Evolutionary conservation across 2,113 vertebrate species (phyloP).

Genomic region (Gracilinanus agilis): DNA sequence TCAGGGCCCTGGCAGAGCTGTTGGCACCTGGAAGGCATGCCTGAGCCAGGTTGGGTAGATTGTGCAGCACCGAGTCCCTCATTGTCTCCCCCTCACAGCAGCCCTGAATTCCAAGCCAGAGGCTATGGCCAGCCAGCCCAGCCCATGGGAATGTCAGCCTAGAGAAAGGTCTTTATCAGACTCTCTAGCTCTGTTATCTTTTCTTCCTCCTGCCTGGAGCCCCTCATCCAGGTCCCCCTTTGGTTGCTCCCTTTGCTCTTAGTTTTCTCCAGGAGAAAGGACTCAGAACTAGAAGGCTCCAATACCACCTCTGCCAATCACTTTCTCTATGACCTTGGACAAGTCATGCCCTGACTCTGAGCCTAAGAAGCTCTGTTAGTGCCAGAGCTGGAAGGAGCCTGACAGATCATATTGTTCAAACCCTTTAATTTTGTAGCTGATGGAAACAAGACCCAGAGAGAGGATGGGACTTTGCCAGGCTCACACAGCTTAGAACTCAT

Average conservation of each 20-base stretch:
- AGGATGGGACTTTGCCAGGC: neutral
- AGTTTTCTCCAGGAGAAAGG: neutral
- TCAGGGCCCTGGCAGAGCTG: neutral
- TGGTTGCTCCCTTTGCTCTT: neutral
- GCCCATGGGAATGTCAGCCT: neutral
- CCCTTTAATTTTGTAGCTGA: neutral
- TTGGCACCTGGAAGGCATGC: neutral
- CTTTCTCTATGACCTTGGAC: neutral
- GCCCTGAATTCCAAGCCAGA: neutral
- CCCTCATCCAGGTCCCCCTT: neutral
- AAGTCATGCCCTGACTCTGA: neutral
- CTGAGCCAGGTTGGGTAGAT: neutral
- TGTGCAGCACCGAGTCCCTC: neutral
- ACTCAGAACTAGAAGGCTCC: neutral
- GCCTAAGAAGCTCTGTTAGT: neutral
- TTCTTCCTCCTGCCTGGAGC: neutral
- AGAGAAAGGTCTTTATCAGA: constrained; percentile 24
- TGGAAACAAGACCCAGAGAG: neutral
- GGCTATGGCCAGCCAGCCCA: neutral
- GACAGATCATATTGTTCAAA: neutral
- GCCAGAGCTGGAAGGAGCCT: neutral
- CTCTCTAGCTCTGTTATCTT: constrained; percentile 23
- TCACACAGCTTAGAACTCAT: neutral
- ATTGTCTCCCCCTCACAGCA: neutral
- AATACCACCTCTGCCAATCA: neutral